Evolutionary conservation across 2,888 invertebrate species (phyloP).

Genomic region (Amblyjoppa fuscipennis): DNA sequence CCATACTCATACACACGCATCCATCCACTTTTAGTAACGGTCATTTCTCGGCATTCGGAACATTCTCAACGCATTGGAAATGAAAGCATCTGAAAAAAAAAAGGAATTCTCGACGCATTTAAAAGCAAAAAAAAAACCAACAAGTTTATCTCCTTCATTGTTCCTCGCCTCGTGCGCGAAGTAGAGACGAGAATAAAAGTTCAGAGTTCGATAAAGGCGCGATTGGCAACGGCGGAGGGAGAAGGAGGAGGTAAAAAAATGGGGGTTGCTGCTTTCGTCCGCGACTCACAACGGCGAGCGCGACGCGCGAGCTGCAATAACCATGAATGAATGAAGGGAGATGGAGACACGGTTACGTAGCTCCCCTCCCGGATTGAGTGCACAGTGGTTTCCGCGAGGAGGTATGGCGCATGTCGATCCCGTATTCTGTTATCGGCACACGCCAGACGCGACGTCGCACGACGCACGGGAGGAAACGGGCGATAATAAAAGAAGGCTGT

Average conservation of each 20-base stretch:
- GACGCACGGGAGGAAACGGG: conserved; percentile 43
- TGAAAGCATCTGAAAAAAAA: too few species aligned
- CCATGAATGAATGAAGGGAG: conserved; percentile 1
- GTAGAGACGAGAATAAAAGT: not conserved
- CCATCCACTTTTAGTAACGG: too few species aligned
- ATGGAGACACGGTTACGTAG: conserved; percentile 9
- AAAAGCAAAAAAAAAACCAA: too few species aligned
- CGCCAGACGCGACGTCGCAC: conserved; percentile 43
- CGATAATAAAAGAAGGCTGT: conserved; percentile 62
- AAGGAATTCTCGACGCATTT: too few species aligned
- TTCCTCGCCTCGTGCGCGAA: too few species aligned
- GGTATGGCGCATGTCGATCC: conserved; percentile 68
- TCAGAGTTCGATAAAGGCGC: not conserved
- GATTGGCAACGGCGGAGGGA: not conserved
- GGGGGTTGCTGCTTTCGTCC: not conserved
- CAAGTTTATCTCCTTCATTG: too few species aligned
- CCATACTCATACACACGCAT: too few species aligned
- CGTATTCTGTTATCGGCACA: conserved; percentile 62
- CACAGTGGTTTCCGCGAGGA: conserved; percentile 17
- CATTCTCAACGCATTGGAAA: too few species aligned
- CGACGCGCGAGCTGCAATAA: not conserved
- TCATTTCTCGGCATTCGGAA: too few species aligned
- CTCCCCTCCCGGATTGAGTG: conserved; percentile 18
- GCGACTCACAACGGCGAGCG: not conserved
- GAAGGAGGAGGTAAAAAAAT: not conserved